Base-by-base conservation (phyloP, 53 echinoderm and acorn worm species). In the Mesocentrotus franciscanus region DNA sequence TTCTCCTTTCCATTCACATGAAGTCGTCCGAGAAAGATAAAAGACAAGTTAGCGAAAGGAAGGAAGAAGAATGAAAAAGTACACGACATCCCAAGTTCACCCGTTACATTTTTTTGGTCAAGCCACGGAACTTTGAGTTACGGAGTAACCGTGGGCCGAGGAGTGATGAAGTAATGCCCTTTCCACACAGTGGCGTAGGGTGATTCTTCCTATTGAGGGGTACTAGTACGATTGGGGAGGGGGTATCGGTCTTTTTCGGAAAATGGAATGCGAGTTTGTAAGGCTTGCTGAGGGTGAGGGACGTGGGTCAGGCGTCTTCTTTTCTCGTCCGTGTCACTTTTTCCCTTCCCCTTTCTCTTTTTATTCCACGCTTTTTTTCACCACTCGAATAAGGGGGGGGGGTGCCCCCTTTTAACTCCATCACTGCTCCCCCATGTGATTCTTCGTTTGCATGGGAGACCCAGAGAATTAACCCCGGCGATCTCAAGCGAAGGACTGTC, bases 71-170 rank as follows among this genome's bases (percentile, higher is more conserved):
- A 15, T 36, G 22, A 87, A 85, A 87, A 87, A 87, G 87, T 87
- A 58, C 87, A 87, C 58, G 58, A 7, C 87, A 87, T 58, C 58
- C 87, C 56, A 87, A 87, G 87, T 87, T 87, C 87, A 87, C 27
- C 58, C 14, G 87, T 58, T 87, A 87, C 87, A 58, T 87, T 87
- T 87, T 79, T 87, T 58, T 87, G 87, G 87, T 56, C 57, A 87
- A 87, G 87, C 87, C 57, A 57, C n/a, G 58, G 87, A 87, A 87
- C 58, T 87, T 87, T 87, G 87, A 87, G 56, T 87, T 27, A 87
- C 87, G 58, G 87, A 12, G 34, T 87, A 87, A 58, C 87, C 59
- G 27, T 87, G 58, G 58, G 58, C n/a, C 7, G 87, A 10, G 6
- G 87, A 87, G 87, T 87, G 87, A 87, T 87, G 58, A 57, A 58